Base-by-base conservation (phyloP, 2,113 vertebrate genomes). In the Phaethon lepturus region DNA sequence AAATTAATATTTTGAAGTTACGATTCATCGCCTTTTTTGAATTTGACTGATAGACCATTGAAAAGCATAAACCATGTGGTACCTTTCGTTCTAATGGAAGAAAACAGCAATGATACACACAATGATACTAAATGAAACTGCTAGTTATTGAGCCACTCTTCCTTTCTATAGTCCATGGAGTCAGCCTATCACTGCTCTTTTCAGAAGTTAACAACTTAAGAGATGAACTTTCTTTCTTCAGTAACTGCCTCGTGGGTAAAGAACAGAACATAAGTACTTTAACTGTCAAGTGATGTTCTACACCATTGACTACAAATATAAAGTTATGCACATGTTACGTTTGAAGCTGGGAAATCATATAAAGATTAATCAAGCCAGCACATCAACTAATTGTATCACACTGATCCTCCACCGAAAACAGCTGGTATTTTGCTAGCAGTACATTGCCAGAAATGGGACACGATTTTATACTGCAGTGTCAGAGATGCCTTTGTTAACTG, bases 401-500 rank as follows among this genome's bases (percentile, higher is more conserved):
- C 77, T 90, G 86, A 94, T 97, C 80, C 77, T 97, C 60, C 81
- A 15, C 84, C 82, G 91, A 76, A 97, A 95, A 91, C 95, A 97
- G 95, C 94, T 97, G 95, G 91, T 72, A 93, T 97, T 97, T 95
- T 96, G 89, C 91, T 95, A 62, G 83, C 77, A 84, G 69, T 79
- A 73, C 80, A 45, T 66, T 90, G 91, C 94, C 93, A 95, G 93
- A 95, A 96, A 93, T 86, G 94, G 94, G 94, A 91, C 28, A 2
- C 33, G 91, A 94, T 95, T 97, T 94, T 78, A 10, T 94, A 90
- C 8, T 96, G 95, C 91, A 94, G 80, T 63, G 64, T 94, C 94
- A 95, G 96, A 97, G 91, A 91, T 85, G 95, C 81, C 93, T 96
- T 97, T 95, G 91, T 97, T 82, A 87, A 90, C 74, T 68, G 91